These are phyloP conservation scores for Wiebesia pumilae DNA, from an alignment of 1,140 invertebrate species.

Conservation along the genomic window DNA sequence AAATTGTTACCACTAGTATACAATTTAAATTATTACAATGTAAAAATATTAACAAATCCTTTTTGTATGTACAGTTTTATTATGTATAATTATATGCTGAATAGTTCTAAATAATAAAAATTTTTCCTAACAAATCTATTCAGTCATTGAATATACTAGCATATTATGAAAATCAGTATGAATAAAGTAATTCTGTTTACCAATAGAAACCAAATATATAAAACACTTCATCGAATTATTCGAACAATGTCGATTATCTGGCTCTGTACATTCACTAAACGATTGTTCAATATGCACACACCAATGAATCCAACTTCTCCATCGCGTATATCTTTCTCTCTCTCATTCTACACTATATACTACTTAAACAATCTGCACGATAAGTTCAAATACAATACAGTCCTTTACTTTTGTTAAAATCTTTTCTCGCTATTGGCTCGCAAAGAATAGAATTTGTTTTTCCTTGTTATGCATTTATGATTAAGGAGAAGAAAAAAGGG, in stretches of 20 bases:
- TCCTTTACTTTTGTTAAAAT: neutral
- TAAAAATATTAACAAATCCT: neutral
- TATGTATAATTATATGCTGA: neutral
- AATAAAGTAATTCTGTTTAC: neutral
- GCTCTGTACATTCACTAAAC: conserved; percentile 23
- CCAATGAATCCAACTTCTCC: neutral
- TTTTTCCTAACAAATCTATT: conserved; percentile 5
- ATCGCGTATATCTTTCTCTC: neutral
- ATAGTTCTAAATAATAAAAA: neutral
- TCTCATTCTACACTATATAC: conserved; percentile 55
- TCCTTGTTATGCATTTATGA: neutral
- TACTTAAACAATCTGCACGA: conserved; percentile 47
- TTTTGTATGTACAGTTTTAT: no score
- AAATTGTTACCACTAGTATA: neutral
- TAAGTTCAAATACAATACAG: conserved; percentile 51
- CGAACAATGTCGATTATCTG: conserved; percentile 4
- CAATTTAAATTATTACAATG: neutral
- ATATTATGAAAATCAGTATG: neutral
- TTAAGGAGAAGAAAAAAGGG: conserved; percentile 11
- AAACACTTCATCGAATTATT: conserved; percentile 25
- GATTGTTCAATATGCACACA: conserved; percentile 53
- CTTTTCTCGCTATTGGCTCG: conserved; percentile 63
- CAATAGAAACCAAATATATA: neutral
- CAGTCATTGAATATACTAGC: neutral
- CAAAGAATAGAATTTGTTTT: conserved; percentile 24